These are phyloP conservation scores for Rhynchomys soricoides DNA, from an alignment of 2,113 vertebrate species.

Conservation along the genomic window DNA sequence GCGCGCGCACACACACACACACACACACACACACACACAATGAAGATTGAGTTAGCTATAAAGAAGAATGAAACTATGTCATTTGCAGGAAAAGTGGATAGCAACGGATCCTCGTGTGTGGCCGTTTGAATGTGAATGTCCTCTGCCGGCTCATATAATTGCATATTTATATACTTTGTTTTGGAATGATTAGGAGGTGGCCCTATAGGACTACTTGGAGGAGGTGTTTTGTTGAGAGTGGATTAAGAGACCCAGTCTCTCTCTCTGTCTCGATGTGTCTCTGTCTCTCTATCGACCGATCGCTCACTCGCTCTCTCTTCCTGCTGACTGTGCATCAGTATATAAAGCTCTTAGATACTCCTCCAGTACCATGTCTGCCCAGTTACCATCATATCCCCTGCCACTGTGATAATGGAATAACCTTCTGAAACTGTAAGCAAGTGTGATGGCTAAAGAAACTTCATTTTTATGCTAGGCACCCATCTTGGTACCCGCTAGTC, in stretches of 20 bases:
- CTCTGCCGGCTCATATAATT: neutral
- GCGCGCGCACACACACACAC: neutral
- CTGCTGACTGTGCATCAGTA: neutral
- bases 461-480: neutral
- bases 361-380: neutral
- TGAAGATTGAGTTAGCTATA: neutral
- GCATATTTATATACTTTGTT: neutral
- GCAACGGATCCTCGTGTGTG: neutral
- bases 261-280: neutral
- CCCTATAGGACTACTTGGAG: neutral
- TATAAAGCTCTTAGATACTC: neutral
- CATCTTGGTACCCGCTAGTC: neutral
- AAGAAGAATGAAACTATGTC: neutral
- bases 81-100: neutral
- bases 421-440: neutral
- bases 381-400: neutral
- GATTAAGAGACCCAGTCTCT: neutral
- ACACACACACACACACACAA: neutral
- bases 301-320: neutral
- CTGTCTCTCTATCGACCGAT: neutral
- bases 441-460: neutral
- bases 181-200: neutral
- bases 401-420: neutral
- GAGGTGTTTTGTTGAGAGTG: neutral
- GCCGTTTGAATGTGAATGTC: neutral